phyloP scores from a whole-genome alignment of 2,888 invertebrate genomes.

The Lycocerus yunnanus region DNA sequence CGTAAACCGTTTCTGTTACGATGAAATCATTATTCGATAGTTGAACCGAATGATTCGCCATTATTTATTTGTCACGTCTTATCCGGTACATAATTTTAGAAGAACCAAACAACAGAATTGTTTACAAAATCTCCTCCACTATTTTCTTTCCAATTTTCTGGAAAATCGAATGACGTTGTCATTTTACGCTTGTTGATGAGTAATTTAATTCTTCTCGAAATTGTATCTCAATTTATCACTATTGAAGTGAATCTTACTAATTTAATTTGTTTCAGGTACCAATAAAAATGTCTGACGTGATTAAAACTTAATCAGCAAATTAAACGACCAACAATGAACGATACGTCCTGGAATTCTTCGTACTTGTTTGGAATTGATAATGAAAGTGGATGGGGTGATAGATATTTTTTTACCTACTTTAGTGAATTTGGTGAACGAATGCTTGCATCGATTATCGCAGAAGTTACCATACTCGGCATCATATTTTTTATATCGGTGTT shows the following conservation, averaged over 20 bases:
- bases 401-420: conserved; percentile 63
- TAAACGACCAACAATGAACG: conserved; percentile 26
- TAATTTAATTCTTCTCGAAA: neutral
- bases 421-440: conserved; percentile 58
- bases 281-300: neutral
- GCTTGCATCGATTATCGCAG: conserved; percentile 52
- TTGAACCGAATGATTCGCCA: neutral
- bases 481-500: conserved; percentile 57
- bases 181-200: neutral
- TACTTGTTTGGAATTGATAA: conserved; percentile 59
- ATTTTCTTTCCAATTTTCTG: neutral
- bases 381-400: conserved; percentile 57
- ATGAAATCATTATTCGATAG: neutral
- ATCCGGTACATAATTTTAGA: neutral
- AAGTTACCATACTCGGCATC: conserved; percentile 50
- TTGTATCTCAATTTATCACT: neutral
- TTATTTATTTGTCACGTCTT: neutral
- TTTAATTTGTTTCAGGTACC: neutral
- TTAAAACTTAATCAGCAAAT: neutral
- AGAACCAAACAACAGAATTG: neutral
- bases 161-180: neutral
- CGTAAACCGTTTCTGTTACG: neutral
- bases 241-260: neutral
- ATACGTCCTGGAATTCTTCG: conserved; percentile 54
- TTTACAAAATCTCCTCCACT: neutral